phyloP scores from a whole-genome alignment of 2,113 vertebrate genomes.

The Chelonoidis abingdonii region DNA sequence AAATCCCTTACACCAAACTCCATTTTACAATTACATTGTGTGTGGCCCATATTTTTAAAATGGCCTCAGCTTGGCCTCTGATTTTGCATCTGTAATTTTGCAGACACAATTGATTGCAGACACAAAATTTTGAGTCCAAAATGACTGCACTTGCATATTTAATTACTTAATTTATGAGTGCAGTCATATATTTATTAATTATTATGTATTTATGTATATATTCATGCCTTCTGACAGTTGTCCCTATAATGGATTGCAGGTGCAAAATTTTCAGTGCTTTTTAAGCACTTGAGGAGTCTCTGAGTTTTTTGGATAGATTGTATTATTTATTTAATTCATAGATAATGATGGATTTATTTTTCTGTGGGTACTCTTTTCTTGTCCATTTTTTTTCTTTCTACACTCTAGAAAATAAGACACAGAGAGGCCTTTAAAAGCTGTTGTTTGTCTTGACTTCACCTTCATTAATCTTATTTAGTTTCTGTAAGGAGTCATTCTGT shows the following conservation, averaged over 20 bases:
- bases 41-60: not conserved
- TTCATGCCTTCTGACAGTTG: not conserved
- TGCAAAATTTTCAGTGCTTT: not conserved
- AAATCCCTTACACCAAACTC: not conserved
- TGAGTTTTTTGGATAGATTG: not conserved
- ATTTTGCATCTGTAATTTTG: not conserved
- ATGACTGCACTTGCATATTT: not conserved
- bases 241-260: not conserved
- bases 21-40: not conserved
- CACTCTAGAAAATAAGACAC: constrained; percentile 48
- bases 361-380: not conserved
- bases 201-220: not conserved
- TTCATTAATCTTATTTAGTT: constrained; percentile 76
- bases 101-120: not conserved
- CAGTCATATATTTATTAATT: not conserved
- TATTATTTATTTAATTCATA: not conserved
- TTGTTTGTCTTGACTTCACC: constrained; percentile 71
- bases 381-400: not conserved
- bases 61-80: not conserved
- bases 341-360: not conserved
- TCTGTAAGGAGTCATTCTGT: constrained; percentile 55
- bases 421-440: constrained; percentile 44
- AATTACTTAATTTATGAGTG: not conserved
- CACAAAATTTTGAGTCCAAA: not conserved
- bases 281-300: not conserved